Percentiles rank a stretch among this genome's conserved stretches.
phyloP scores from a whole-genome alignment of 1,140 invertebrate genomes.

The Delia radicum region DNA sequence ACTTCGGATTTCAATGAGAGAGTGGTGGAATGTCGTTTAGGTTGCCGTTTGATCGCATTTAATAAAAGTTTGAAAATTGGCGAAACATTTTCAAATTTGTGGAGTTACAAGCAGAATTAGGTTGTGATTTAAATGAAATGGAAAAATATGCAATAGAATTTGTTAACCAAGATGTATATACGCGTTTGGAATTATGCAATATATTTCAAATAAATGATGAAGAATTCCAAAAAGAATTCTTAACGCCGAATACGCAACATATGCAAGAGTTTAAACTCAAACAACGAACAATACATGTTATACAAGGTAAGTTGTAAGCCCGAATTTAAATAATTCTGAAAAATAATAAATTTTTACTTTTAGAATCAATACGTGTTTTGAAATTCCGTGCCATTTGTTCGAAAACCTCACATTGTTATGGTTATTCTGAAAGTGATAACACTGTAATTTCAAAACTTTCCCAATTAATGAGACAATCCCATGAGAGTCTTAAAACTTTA shows the following conservation, averaged over 20 bases:
- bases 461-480: constrained; percentile 84
- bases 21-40: constrained; percentile 91
- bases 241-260: constrained; percentile 70
- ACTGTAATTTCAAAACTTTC: not conserved
- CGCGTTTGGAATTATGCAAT: constrained; percentile 70
- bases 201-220: constrained; percentile 66
- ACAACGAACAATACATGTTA: constrained; percentile 85
- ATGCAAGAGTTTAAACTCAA: constrained; percentile 75
- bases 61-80: constrained; percentile 64
- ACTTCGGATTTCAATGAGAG: constrained; percentile 87
- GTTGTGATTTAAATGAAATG: constrained; percentile 69
- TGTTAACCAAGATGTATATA: constrained; percentile 73
- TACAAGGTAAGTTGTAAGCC: constrained; percentile 41
- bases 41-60: constrained; percentile 78
- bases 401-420: constrained; percentile 23
- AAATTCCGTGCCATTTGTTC: constrained; percentile 67
- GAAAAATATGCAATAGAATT: constrained; percentile 63
- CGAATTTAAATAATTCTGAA: not conserved
- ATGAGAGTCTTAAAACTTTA: constrained; percentile 77
- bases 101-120: constrained; percentile 69
- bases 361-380: constrained; percentile 79
- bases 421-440: not conserved
- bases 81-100: constrained; percentile 63
- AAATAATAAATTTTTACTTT: not conserved
- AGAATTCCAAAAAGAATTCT: constrained; percentile 66